Evolutionary conservation across 2,113 vertebrate genomes (phyloP), one percentile per base, ranked within the genome.

Genomic region (Monopterus albus): DNA sequence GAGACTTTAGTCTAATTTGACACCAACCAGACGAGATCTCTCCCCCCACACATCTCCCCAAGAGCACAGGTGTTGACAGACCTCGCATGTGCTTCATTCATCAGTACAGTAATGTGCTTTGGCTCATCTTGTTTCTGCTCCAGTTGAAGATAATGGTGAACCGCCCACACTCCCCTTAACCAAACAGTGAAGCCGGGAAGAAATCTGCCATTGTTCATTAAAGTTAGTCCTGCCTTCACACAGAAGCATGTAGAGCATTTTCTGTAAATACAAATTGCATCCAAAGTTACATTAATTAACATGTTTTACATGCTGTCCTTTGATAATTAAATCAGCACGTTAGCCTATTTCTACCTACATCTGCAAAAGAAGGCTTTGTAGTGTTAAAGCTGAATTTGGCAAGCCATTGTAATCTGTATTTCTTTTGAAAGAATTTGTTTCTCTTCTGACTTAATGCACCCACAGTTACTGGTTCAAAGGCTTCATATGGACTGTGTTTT

Each of bases 101-200:
- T 73, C 59, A 55, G 49, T 26, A 36, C 42, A 40, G 33, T 47
- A 62, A 56, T 79, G 71, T 67, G 42, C 50, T 50, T 23, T 21
- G 74, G 55, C 82, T 43, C 66, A 70, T 65, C 62, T 47, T 67
- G 66, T 80, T 82, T 80, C 43, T 49, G 64, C 46, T 80, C 26
- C 55, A 65, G 49, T 71, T 58, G 47, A 55, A 78, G 75, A 83
- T 73, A 73, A 75, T 58, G 56, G 53, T 62, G 70, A 60, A 49
- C 25, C 61, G 61, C 28, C 31, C 31, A 55, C 78, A 75, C 77
- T 49, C 79, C 75, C 72, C 50, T 79, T 79, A 81, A 76, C 66
- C 66, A 81, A 87, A 76, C 60, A 72, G 3, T 49, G 17, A 12
- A 82, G 43, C 58, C 26, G 50, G 43, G 49, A 62, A 36, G 56